Base-by-base conservation (phyloP, 2,113 vertebrate genomes). In the Crocuta crocuta region DNA sequence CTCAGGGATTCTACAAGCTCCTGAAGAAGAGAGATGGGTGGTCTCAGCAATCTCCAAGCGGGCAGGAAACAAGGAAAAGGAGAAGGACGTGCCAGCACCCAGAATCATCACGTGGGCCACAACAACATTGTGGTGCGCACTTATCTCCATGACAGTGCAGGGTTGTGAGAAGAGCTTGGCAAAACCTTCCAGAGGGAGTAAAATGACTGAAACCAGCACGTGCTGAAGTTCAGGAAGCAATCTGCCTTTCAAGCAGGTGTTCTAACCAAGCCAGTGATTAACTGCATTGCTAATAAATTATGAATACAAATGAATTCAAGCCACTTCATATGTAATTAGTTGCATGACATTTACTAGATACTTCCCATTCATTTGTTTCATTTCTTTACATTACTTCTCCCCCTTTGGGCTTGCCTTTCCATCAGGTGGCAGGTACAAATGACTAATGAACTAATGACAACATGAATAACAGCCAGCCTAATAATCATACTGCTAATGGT, bases 381-480 rank as follows among this genome's bases (percentile, higher is more conserved):
- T 89, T 92, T 94, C 94, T 92, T 89, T 93, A 84, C 43, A n/a
- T 97, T 94, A 65, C 76, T 87, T 94, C 91, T 85, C 33, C 43
- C 70, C 16, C 65, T 89, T 48, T 71, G 43, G 91, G 85, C 58
- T 93, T 76, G 55, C 89, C 92, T 96, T 92, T 68, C 63, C 94
- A 61, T 86, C 94, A 95, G 33, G 53, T n/a, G 83, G 48, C 95
- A 97, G 95, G 94, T 93, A 97, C 73, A 80, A 83, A 97, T 94
- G 96, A 97, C 63, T 95, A 98, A 97, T 91, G 95, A 95, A 83
- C 94, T 61, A 86, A 93, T 66, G 95, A 93, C 97, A 96, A 61
- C 91, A 94, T 58, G 93, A 89, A 97, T 85, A 90, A 96, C 0
- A 1, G 65, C 90, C 4, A 7, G 65, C 61, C 83, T 97, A 92